Conservation (phyloP, 2,888 invertebrate genomes). For the Cosmopolites sordidus region DNA sequence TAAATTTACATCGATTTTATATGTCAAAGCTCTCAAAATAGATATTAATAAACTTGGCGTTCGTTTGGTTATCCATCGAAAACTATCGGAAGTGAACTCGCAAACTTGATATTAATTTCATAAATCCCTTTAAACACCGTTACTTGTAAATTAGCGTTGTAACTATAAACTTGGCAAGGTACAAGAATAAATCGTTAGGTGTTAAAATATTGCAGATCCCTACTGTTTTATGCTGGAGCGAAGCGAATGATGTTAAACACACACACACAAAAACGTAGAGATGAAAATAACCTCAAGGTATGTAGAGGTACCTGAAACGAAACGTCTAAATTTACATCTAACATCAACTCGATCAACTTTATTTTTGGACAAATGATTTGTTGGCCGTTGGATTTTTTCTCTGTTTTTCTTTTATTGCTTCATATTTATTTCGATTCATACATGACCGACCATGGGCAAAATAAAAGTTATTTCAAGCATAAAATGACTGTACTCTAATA, state of each 20-base stretch:
- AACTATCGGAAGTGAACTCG: not conserved
- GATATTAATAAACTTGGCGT: no score
- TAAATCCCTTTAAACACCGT: constrained; percentile 28
- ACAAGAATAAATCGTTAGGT: constrained; percentile 32
- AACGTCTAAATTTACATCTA: constrained; percentile 1
- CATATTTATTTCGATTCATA: no score
- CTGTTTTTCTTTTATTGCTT: not conserved
- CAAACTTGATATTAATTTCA: constrained; percentile 28
- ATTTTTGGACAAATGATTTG: not conserved
- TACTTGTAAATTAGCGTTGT: constrained; percentile 33
- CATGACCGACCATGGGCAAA: no score
- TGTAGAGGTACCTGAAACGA: not conserved
- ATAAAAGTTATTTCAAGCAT: no score
- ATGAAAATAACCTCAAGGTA: constrained; percentile 8
- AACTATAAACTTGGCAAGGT: constrained; percentile 34
- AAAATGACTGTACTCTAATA: no score
- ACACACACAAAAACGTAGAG: constrained; percentile 16
- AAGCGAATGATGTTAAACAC: constrained; percentile 31
- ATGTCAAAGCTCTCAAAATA: no score
- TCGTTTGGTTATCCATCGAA: no score
- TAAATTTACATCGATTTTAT: no score
- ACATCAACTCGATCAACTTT: constrained; percentile 1
- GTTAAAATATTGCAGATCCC: constrained; percentile 33
- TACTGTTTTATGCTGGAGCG: constrained; percentile 28
- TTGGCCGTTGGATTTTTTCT: not conserved